Evolutionary conservation across 2,113 vertebrate species (phyloP), one percentile per base, ranked within the genome.

Genomic region (Pituophis catenifer): DNA sequence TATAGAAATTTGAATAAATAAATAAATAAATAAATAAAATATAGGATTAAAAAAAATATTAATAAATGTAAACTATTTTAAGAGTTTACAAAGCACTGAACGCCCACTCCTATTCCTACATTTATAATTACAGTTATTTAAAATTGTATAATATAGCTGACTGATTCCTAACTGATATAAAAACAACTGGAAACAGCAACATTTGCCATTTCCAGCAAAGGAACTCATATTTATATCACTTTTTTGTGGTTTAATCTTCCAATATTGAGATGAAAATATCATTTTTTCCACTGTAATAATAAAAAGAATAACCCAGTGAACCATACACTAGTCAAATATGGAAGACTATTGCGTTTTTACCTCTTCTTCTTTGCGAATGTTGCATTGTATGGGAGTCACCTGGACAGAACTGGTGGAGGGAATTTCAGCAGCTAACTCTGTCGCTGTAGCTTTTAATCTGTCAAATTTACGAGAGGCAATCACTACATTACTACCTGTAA

Each of bases 321-420:
- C 38, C 38, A 38, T 2, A 38, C 38, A 38, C 38, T 38, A 38
- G 38, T 38, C 38, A 38, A 38, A 38, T 38, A 38, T 38, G 38
- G 38, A 38, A 38, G 21, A 89, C 10, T 44, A 75, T 0, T 21
- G 11, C 24, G 7, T 86, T 8, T 92, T 95, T 96, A 99, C 99
- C 98, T 99, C 99, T 0, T 99, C 98, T 95, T 99, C 98, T 0
- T 96, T 98, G 70, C 99, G 98, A 96, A 99, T 99, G 97, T 99
- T 99, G 96, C 99, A 99, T 19, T 97, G 91, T 1, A 99, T 93
- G 15, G 98, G 97, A 65, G 98, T 98, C 94, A 99, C 96, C 87
- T 55, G 91, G 55, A 97, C 98, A 10, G 97, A 91, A 92, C 92
- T 98, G 54, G 92, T 81, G 0, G 96, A 62, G 65, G 97, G 95